phyloP scores from a whole-genome alignment of 1,140 invertebrate genomes.

The Coenobita brevimanus region DNA sequence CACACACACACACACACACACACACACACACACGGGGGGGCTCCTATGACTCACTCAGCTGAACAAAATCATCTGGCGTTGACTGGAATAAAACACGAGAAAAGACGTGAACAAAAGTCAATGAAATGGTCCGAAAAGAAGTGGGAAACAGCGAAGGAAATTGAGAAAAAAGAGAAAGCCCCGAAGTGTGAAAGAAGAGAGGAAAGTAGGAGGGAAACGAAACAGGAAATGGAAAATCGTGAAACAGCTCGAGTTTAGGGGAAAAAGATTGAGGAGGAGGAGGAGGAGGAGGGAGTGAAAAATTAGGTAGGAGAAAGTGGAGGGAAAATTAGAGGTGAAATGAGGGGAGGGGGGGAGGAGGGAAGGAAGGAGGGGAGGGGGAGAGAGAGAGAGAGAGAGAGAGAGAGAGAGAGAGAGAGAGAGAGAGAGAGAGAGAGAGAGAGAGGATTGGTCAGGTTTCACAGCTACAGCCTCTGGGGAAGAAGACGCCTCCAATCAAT shows the following conservation, averaged over 20 bases:
- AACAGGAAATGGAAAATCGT: constrained; percentile 2
- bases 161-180: not conserved
- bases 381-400: constrained; percentile 23
- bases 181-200: not conserved
- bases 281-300: not conserved
- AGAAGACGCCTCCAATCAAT: too few species aligned
- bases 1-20: not conserved
- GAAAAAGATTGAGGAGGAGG: not conserved
- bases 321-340: not conserved
- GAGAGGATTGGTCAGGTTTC: too few species aligned
- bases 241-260: not conserved
- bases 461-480: too few species aligned
- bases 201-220: not conserved
- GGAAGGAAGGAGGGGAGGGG: constrained; percentile 5
- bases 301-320: not conserved
- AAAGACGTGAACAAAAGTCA: not conserved
- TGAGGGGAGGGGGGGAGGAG: constrained; percentile 1
- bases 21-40: not conserved
- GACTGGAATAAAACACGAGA: too few species aligned
- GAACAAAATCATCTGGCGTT: too few species aligned
- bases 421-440: constrained; percentile 20
- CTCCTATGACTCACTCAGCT: too few species aligned
- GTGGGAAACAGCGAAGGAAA: not conserved
- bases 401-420: constrained; percentile 20
- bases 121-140: not conserved